Conservation (phyloP, 2,888 invertebrate genomes). For the Tipula confusa region DNA sequence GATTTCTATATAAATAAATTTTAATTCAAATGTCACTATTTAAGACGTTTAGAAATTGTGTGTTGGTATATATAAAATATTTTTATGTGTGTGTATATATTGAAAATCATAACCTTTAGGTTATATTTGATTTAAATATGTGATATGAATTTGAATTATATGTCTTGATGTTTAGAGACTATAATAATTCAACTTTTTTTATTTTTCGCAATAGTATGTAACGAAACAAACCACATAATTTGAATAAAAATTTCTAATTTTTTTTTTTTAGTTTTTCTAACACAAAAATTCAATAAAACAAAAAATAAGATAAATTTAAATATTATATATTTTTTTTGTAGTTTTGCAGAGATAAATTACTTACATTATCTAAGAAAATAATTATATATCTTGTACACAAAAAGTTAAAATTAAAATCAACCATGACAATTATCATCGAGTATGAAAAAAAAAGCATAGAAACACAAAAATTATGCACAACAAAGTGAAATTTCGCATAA, state of each 20-base stretch:
- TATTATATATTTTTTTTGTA: background rate
- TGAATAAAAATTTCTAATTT: slow-evolving; percentile 4
- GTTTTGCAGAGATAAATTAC: background rate
- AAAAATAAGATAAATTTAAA: slow-evolving; percentile 20
- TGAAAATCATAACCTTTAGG: slow-evolving; percentile 3
- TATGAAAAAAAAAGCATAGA: background rate
- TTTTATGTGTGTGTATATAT: background rate
- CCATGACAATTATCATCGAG: background rate
- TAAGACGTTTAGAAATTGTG: background rate
- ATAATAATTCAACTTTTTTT: background rate
- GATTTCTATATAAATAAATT: background rate
- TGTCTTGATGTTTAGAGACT: slow-evolving; percentile 8
- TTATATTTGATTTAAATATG: background rate
- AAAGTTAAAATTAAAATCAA: background rate
- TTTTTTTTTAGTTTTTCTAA: background rate
- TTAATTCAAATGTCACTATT: slow-evolving; percentile 5
- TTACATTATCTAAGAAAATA: slow-evolving; percentile 12
- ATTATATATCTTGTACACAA: background rate
- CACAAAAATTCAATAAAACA: slow-evolving; percentile 25
- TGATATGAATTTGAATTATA: slow-evolving; percentile 20
- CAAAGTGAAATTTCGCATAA: slow-evolving; percentile 12
- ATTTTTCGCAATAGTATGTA: background rate
- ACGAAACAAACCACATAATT: background rate
- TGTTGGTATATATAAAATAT: background rate
- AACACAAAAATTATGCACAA: background rate